Evolutionary conservation across 2,113 vertebrate species (phyloP).

Genomic region (Chionodraco myersi): DNA sequence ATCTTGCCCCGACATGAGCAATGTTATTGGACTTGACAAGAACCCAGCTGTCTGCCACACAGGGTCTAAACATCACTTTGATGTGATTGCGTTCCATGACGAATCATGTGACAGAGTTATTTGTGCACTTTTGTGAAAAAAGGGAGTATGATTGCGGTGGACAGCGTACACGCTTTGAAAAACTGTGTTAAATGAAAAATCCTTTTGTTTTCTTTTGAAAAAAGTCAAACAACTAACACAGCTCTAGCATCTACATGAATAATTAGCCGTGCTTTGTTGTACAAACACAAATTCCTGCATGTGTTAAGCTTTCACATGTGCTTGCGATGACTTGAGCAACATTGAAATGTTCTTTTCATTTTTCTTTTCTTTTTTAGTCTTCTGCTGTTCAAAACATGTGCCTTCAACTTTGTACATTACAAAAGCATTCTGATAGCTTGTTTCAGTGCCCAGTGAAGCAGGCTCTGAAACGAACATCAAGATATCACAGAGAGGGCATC

Average conservation of each 20-base stretch:
- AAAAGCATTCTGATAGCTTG: constrained; percentile 52
- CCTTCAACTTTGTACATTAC: constrained; percentile 46
- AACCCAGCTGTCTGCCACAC: constrained; percentile 65
- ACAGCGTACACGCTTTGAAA: not conserved
- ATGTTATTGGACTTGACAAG: constrained; percentile 72
- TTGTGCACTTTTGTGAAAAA: constrained; percentile 17
- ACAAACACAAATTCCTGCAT: constrained; percentile 20
- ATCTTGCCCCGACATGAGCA: constrained; percentile 64
- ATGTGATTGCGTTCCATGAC: constrained; percentile 51
- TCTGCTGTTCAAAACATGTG: constrained; percentile 10
- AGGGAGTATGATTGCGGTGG: not conserved
- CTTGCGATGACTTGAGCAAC: not conserved
- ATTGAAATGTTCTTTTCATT: constrained; percentile 5
- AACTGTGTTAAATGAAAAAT: constrained; percentile 24
- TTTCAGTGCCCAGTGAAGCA: constrained; percentile 60
- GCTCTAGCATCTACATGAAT: not conserved
- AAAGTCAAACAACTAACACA: constrained; percentile 11
- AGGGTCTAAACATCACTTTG: constrained; percentile 49
- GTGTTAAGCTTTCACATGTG: constrained; percentile 3
- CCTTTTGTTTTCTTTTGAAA: not conserved
- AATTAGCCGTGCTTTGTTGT: constrained; percentile 4
- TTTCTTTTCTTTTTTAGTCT: not conserved
- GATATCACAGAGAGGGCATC: constrained; percentile 67
- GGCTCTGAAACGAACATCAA: constrained; percentile 62
- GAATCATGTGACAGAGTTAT: constrained; percentile 41